Percentiles rank a stretch among this genome's conserved stretches.
Conservation (phyloP, 2,888 invertebrate species). For the Eurytoma californica region DNA sequence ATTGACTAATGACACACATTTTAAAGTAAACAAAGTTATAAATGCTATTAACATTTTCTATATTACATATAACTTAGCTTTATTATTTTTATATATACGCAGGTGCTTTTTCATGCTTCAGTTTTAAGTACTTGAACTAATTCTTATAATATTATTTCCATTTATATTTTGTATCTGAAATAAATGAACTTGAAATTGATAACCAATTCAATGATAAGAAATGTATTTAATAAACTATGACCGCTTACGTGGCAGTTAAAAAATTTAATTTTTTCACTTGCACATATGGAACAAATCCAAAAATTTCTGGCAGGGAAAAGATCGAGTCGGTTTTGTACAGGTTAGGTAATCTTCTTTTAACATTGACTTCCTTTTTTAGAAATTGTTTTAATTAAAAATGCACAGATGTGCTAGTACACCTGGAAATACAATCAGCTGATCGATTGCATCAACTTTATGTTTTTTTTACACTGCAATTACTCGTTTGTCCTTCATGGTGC, state of each 20-base stretch:
- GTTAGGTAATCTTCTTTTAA: not conserved
- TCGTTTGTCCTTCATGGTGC: not conserved
- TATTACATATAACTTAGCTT: conserved; percentile 31
- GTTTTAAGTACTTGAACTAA: not conserved
- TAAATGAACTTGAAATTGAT: not conserved
- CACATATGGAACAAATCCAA: conserved; percentile 7
- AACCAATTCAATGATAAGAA: not conserved
- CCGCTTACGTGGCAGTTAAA: not conserved
- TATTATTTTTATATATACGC: conserved; percentile 15
- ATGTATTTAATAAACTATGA: not conserved
- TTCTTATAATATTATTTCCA: not conserved
- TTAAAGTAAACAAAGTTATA: conserved; percentile 33
- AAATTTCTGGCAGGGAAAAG: not conserved
- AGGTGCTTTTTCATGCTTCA: conserved; percentile 10
- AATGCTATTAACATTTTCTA: conserved; percentile 49
- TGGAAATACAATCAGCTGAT: not conserved
- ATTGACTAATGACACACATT: conserved; percentile 53
- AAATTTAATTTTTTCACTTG: not conserved
- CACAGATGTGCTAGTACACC: not conserved
- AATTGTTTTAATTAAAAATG: too few species aligned
- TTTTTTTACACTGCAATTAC: not conserved
- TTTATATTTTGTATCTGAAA: conserved; percentile 12
- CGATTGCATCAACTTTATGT: not conserved
- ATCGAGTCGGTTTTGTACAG: not conserved
- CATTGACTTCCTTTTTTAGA: not conserved